A percentile compares a stretch with the other conserved stretches of the same genome.
Conservation (phyloP, 2,888 invertebrate genomes). For the Apotomis capreana region DNA sequence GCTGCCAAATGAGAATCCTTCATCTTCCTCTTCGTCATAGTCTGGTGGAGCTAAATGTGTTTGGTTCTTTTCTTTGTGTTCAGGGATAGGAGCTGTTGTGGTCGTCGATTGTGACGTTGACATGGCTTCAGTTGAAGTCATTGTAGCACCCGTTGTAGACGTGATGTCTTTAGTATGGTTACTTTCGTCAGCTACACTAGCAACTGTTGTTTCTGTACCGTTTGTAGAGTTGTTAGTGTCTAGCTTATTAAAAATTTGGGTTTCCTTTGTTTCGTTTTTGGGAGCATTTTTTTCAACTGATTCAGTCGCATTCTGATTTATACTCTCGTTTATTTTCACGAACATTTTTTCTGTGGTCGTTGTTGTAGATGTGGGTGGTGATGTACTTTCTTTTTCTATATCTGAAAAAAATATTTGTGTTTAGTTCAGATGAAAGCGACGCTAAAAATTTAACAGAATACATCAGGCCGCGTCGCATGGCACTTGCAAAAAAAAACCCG, state of each 20-base stretch:
- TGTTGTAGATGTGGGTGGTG: constrained; percentile 47
- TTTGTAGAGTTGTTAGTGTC: not conserved
- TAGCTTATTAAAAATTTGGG: not conserved
- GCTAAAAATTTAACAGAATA: too few relatives aligned
- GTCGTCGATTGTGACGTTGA: constrained; percentile 47
- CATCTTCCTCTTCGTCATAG: constrained; percentile 71
- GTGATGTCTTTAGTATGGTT: constrained; percentile 8
- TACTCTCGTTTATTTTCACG: constrained; percentile 42
- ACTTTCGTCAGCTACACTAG: not conserved
- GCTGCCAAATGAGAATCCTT: constrained; percentile 84
- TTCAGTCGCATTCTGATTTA: constrained; percentile 40
- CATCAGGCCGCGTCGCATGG: too few relatives aligned
- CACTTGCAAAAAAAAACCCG: too few relatives aligned
- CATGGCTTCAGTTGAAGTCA: constrained; percentile 43
- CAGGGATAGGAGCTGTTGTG: constrained; percentile 61
- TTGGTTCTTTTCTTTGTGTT: constrained; percentile 56
- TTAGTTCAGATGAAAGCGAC: not conserved
- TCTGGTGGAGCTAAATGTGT: constrained; percentile 59
- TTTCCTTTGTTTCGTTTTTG: not conserved
- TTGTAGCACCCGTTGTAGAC: constrained; percentile 39
- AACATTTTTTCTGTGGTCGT: constrained; percentile 47
- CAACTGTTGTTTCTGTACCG: not conserved
- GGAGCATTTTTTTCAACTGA: constrained; percentile 30
- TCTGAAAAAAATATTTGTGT: constrained; percentile 31
- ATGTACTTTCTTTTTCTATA: constrained; percentile 60